A percentile compares a stretch with the other conserved stretches of the same genome.
Conservation (phyloP, 2,888 invertebrate species). For the Pyrgus malvae region DNA sequence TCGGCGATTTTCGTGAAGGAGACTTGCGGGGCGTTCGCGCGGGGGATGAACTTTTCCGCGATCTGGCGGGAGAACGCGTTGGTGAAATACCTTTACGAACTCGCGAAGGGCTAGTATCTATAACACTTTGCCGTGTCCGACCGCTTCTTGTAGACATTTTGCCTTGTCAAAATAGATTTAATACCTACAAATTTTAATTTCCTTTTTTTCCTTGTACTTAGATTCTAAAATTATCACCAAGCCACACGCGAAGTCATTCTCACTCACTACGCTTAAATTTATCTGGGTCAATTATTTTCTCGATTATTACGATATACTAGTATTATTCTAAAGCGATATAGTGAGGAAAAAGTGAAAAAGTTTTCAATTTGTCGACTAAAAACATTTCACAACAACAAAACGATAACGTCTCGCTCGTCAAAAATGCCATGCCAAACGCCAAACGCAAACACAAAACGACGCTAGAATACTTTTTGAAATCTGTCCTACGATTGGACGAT, state of each 20-base stretch:
- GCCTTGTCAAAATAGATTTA: constrained; percentile 31
- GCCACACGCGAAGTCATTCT: constrained; percentile 62
- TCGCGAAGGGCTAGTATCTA: constrained; percentile 62
- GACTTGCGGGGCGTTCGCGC: constrained; percentile 46
- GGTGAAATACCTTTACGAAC: constrained; percentile 66
- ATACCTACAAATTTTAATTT: constrained; percentile 32
- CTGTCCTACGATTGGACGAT: constrained; percentile 62
- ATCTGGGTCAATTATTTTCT: neutral
- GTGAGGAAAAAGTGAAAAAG: neutral
- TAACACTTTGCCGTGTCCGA: constrained; percentile 54
- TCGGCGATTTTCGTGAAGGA: constrained; percentile 73
- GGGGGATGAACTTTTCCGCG: constrained; percentile 62
- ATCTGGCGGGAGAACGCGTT: constrained; percentile 71
- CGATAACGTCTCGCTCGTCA: constrained; percentile 30
- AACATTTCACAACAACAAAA: constrained; percentile 42
- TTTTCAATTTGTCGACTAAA: neutral
- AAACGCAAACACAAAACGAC: constrained; percentile 56
- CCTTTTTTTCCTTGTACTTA: constrained; percentile 21
- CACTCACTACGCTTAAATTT: constrained; percentile 1
- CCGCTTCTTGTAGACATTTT: constrained; percentile 74
- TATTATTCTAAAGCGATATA: neutral
- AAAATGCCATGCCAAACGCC: constrained; percentile 51
- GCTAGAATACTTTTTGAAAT: constrained; percentile 67
- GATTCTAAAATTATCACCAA: constrained; percentile 61
- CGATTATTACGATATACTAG: neutral